phyloP scores from a whole-genome alignment of 2,113 vertebrate species.

The Aphyosemion australe region DNA sequence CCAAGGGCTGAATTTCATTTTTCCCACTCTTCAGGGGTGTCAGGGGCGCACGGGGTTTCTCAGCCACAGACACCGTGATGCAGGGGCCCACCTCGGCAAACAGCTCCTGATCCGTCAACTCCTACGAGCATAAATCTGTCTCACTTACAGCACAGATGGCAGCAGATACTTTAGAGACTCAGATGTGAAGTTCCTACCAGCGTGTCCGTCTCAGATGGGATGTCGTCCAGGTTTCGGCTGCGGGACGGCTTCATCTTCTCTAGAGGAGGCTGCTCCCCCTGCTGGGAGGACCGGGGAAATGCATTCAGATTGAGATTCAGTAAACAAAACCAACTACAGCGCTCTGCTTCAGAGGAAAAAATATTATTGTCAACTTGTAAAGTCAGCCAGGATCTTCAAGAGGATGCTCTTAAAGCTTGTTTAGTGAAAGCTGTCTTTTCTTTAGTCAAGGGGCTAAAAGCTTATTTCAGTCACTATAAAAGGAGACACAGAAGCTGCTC shows the following conservation, averaged over 20 bases:
- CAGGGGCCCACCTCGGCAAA: conserved; percentile 79
- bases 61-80: conserved; percentile 84
- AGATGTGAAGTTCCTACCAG: conserved; percentile 67
- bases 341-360: neutral
- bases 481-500: conserved; percentile 13
- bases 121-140: conserved; percentile 70
- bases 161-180: too few species aligned
- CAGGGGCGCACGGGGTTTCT: conserved; percentile 87
- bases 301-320: conserved; percentile 6
- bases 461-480: conserved; percentile 10
- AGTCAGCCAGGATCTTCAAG: too few species aligned
- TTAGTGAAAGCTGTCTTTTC: neutral
- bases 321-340: neutral
- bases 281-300: conserved; percentile 53
- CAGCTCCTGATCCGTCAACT: conserved; percentile 84
- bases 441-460: neutral
- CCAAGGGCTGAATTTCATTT: conserved; percentile 80
- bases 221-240: conserved; percentile 85
- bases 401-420: too few species aligned
- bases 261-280: conserved; percentile 76
- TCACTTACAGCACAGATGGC: conserved; percentile 29
- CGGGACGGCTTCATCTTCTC: conserved; percentile 86
- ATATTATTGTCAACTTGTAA: neutral
- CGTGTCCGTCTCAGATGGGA: conserved; percentile 80
- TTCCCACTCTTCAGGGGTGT: conserved; percentile 86